These are phyloP conservation scores for Drosophila aff. DNA, from an alignment of 1,140 invertebrate species.

Conservation along the genomic window DNA sequence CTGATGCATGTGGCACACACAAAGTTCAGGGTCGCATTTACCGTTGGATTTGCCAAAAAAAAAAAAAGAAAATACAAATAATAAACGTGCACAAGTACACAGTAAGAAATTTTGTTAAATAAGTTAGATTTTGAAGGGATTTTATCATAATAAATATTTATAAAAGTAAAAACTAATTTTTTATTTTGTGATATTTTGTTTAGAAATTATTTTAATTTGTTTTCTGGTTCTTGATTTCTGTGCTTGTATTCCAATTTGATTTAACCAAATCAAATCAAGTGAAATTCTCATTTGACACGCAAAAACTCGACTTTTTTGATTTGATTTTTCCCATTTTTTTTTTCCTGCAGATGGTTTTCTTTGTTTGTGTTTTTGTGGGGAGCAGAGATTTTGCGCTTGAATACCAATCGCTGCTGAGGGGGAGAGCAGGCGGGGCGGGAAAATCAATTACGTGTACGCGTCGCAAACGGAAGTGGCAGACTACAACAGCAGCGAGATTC, in stretches of 20 bases:
- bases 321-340: conserved; percentile 16
- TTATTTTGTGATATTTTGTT: not conserved
- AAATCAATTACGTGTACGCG: conserved; percentile 65
- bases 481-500: conserved; percentile 28
- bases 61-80: conserved; percentile 4
- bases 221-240: not conserved
- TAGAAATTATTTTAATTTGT: not conserved
- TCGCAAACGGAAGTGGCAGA: conserved; percentile 63
- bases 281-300: conserved; percentile 60
- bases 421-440: conserved; percentile 20
- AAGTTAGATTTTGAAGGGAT: not conserved
- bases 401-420: conserved; percentile 30
- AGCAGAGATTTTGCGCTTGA: conserved; percentile 46
- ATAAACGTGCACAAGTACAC: conserved; percentile 31
- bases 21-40: conserved; percentile 68
- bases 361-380: conserved; percentile 27
- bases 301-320: conserved; percentile 22
- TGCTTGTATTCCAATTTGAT: conserved; percentile 11
- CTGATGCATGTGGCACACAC: conserved; percentile 34
- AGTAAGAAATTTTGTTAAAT: not conserved
- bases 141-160: not conserved
- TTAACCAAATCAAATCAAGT: conserved; percentile 51
- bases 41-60: conserved; percentile 54
- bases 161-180: too few relatives aligned
- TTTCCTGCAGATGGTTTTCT: conserved; percentile 10